Base-by-base conservation (phyloP, 2,888 invertebrate species). In the Acrocyrtus sp. region DNA sequence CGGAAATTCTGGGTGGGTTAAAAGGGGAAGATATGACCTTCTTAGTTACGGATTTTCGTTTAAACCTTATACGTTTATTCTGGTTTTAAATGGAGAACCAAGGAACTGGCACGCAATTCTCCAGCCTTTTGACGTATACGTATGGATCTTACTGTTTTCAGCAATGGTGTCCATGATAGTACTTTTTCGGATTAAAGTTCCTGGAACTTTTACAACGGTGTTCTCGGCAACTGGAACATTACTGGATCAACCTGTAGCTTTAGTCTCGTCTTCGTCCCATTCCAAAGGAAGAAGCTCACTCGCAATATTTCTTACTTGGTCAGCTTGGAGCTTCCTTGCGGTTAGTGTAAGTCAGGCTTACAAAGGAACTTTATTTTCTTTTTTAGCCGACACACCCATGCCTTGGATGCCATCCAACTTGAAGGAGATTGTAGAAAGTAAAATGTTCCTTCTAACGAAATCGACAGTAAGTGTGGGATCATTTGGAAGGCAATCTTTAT, bases 361-460 rank as follows among this genome's bases (percentile, higher is more conserved):
- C 48, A 72, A 72, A 17, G 72, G 72, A 29, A 57, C 65, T 1
- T 29, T 72, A 22, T 60, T 66, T 27, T 65, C 72, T 15, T 72
- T 60, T 29, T 22, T 72, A 29, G 43, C 72, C 15, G 58, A 61
- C 17, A 29, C 45, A 15, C 72, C 72, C 10, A 8, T 39, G 4
- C 65, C 72, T 3, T 17, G 22, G 10, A 62, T 66, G 27, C 66
- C 72, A 15, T 12, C 29, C 1, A 50, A 45, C 0, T n/a, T 72
- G n/a, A 22, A 43, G 17, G 17, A 22, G 1, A 39, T 72, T 29
- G 34, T 72, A 2, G 15, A 53, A 1, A 53, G 45, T 10, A 29
- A 58, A 6, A 15, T 21, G 1, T 29, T 27, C 3, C 34, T 72
- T 22, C n/a, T 54, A 8, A 66, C 58, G 2, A 45, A 53, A 26